A percentile compares a stretch with the other conserved stretches of the same genome.
These are phyloP conservation scores for Hymenopus coronatus DNA, from an alignment of 2,888 invertebrate genomes.

Conservation along the genomic window DNA sequence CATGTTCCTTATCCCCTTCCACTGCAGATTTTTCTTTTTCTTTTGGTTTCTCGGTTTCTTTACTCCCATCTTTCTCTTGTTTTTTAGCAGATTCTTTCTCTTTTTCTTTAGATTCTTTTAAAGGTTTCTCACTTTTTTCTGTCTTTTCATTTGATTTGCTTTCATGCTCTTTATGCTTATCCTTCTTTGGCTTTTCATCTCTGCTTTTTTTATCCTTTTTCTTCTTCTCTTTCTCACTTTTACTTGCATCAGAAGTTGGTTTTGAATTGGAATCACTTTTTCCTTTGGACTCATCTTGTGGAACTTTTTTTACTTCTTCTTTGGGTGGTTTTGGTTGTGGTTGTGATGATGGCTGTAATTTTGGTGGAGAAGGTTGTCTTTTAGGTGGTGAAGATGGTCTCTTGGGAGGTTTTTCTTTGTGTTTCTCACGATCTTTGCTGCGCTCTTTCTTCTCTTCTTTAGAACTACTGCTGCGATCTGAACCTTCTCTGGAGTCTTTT, in stretches of 20 bases:
- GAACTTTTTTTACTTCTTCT: conserved; percentile 44
- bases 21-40: conserved; percentile 42
- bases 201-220: conserved; percentile 55
- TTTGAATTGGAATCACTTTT: conserved; percentile 31
- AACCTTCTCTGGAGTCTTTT: conserved; percentile 44
- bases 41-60: conserved; percentile 54
- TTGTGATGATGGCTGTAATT: background rate
- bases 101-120: conserved; percentile 44
- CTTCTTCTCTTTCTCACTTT: conserved; percentile 37
- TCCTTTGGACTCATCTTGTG: conserved; percentile 22
- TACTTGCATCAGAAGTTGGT: conserved; percentile 15
- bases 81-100: conserved; percentile 44
- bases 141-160: conserved; percentile 49
- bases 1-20: conserved; percentile 39
- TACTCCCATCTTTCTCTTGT: conserved; percentile 48
- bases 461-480: conserved; percentile 48
- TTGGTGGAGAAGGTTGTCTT: conserved; percentile 38
- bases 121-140: conserved; percentile 42
- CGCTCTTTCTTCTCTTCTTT: conserved; percentile 54
- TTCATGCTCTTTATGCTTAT: conserved; percentile 62
- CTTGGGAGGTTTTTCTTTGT: conserved; percentile 50
- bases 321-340: conserved; percentile 41
- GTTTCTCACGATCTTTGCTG: conserved; percentile 54
- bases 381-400: conserved; percentile 41
- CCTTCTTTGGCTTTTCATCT: conserved; percentile 49